These are phyloP conservation scores for Xiphydria camelus DNA, from an alignment of 2,888 invertebrate species.

Conservation along the genomic window DNA sequence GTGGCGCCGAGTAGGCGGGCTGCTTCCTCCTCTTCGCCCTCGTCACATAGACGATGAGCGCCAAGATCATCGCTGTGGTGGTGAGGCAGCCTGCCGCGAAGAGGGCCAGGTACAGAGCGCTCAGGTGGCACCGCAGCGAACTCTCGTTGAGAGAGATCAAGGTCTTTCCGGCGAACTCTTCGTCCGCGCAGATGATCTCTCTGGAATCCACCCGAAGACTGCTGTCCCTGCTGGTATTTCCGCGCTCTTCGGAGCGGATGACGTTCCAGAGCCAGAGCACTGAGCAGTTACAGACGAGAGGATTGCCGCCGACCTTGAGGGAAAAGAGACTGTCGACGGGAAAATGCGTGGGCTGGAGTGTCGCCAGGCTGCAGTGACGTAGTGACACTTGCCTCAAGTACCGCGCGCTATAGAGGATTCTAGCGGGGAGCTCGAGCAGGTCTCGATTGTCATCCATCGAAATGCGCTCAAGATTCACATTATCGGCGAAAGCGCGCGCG, in stretches of 20 bases:
- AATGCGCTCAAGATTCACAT: constrained; percentile 78
- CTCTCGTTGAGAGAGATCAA: constrained; percentile 48
- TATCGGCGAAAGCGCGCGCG: constrained; percentile 80
- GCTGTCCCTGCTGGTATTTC: constrained; percentile 44
- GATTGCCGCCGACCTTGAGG: constrained; percentile 79
- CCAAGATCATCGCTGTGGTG: constrained; percentile 48
- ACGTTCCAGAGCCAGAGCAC: constrained; percentile 85
- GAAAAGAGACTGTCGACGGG: constrained; percentile 78
- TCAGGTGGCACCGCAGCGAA: constrained; percentile 47
- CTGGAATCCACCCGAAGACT: constrained; percentile 51
- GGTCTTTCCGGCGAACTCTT: constrained; percentile 51
- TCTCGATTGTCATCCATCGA: constrained; percentile 78
- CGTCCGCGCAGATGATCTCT: constrained; percentile 51
- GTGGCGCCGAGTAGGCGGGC: constrained; percentile 44
- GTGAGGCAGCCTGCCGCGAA: constrained; percentile 53
- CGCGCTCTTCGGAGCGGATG: constrained; percentile 55
- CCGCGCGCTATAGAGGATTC: constrained; percentile 82
- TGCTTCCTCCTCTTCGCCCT: constrained; percentile 47
- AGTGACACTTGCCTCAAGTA: constrained; percentile 76
- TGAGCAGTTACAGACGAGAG: constrained; percentile 84
- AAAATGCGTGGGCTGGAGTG: constrained; percentile 79
- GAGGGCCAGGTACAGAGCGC: constrained; percentile 50
- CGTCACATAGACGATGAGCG: constrained; percentile 50
- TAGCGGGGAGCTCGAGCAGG: constrained; percentile 74
- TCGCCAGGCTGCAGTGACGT: constrained; percentile 74